A percentile compares a stretch with the other conserved stretches of the same genome.
These are phyloP conservation scores for Oncorhynchus gorbuscha DNA, from an alignment of 2,113 vertebrate genomes.

Conservation along the genomic window DNA sequence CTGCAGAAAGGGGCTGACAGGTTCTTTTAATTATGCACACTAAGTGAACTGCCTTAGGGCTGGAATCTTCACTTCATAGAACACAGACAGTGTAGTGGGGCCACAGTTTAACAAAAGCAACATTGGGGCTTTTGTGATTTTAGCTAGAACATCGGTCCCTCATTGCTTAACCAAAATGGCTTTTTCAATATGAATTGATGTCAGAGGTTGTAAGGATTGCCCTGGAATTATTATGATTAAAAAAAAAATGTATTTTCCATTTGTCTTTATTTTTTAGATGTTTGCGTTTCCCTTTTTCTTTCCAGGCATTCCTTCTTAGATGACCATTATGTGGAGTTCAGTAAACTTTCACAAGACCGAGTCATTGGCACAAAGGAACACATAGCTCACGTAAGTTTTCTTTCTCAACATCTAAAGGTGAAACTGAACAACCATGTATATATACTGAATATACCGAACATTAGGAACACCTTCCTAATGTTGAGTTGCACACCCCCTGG, in stretches of 20 bases:
- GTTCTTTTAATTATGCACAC: constrained; percentile 53
- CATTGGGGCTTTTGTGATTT: constrained; percentile 12
- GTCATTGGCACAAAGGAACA: constrained; percentile 98
- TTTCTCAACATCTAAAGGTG: background rate
- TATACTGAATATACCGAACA: background rate
- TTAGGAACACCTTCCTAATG: no score
- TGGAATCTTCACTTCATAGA: constrained; percentile 36
- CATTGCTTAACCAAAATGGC: background rate
- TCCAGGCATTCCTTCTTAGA: constrained; percentile 95
- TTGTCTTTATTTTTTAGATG: no score
- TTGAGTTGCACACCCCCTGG: no score
- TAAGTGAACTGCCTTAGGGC: constrained; percentile 18
- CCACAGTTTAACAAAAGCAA: constrained; percentile 36
- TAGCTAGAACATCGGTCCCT: background rate
- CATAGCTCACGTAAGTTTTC: constrained; percentile 85
- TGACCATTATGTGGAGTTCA: constrained; percentile 99
- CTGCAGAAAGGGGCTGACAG: constrained; percentile 32
- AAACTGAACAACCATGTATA: background rate
- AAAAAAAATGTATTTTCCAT: no score
- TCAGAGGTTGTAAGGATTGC: no score
- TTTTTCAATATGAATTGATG: no score
- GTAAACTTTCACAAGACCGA: constrained; percentile 96
- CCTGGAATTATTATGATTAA: no score
- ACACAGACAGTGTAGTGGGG: constrained; percentile 24
- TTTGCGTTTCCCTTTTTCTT: constrained; percentile 75